Conservation (phyloP, 2,113 vertebrate species). For the Mixornis gularis region DNA sequence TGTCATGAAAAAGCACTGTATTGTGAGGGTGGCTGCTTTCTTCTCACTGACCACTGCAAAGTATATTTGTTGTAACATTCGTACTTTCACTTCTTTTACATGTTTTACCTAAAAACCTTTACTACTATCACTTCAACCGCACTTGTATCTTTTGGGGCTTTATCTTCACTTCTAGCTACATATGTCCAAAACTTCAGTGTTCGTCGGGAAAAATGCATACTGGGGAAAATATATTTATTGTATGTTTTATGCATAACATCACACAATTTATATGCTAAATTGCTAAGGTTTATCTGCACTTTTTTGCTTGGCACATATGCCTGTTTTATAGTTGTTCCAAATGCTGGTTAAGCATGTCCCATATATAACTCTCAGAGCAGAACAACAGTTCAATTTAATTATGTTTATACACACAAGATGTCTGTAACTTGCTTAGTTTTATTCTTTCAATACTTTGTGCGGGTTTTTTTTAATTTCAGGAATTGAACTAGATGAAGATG, state of each 20-base stretch:
- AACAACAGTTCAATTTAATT: background rate
- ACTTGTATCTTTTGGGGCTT: background rate
- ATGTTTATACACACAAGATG: background rate
- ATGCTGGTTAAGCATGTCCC: background rate
- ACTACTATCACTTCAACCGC: background rate
- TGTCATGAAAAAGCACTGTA: background rate
- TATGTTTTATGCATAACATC: background rate
- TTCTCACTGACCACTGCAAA: background rate
- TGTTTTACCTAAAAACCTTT: background rate
- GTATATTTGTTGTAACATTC: background rate
- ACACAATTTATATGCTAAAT: background rate
- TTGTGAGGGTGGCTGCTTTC: background rate
- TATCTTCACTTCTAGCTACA: background rate
- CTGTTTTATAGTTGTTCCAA: background rate
- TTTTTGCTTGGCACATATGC: background rate
- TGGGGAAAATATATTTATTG: background rate
- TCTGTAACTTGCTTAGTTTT: background rate
- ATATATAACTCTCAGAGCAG: background rate
- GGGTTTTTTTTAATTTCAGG: slow-evolving; percentile 57
- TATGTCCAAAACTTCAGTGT: background rate
- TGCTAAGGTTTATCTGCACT: background rate
- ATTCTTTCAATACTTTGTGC: background rate
- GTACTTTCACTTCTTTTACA: background rate
- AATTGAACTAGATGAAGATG: slow-evolving; percentile 89
- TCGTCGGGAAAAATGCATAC: background rate